These are phyloP conservation scores for Dryococelus australis DNA, from an alignment of 2,888 invertebrate species.

Conservation along the genomic window DNA sequence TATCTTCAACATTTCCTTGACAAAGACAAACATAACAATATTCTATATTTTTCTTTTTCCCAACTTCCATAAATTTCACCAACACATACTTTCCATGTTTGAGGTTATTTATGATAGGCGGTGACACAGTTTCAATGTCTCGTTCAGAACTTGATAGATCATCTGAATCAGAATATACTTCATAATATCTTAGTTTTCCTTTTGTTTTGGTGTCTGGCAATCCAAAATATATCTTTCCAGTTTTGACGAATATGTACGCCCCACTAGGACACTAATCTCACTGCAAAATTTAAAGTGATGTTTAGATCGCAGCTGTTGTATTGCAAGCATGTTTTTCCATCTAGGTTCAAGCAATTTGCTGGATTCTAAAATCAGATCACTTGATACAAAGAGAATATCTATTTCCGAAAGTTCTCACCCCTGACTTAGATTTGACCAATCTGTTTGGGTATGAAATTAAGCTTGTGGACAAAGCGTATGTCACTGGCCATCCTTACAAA, in stretches of 20 bases:
- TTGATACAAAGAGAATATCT: constrained; percentile 2
- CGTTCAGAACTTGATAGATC: not conserved
- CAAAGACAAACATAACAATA: not conserved
- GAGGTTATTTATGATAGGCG: not conserved
- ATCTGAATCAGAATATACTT: not conserved
- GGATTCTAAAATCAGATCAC: not conserved
- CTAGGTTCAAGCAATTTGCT: not conserved
- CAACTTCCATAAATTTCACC: not conserved
- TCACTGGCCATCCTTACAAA: no score
- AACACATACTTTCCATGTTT: not conserved
- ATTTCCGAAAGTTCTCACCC: no score
- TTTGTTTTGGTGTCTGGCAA: not conserved
- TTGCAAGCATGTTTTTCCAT: not conserved
- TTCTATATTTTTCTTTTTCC: not conserved
- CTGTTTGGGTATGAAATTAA: no score
- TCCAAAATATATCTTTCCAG: not conserved
- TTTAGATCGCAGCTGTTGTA: not conserved
- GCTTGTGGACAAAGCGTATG: no score
- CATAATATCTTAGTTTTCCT: constrained; percentile 1
- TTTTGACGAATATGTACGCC: not conserved
- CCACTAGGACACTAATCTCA: not conserved
- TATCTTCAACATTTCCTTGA: not conserved
- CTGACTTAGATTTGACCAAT: no score
- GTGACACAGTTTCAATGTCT: not conserved
- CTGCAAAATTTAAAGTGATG: not conserved